Evolutionary conservation across 1,140 invertebrate genomes (phyloP), one percentile per base, ranked within the genome.

Genomic region (Scaptomyza pallida): DNA sequence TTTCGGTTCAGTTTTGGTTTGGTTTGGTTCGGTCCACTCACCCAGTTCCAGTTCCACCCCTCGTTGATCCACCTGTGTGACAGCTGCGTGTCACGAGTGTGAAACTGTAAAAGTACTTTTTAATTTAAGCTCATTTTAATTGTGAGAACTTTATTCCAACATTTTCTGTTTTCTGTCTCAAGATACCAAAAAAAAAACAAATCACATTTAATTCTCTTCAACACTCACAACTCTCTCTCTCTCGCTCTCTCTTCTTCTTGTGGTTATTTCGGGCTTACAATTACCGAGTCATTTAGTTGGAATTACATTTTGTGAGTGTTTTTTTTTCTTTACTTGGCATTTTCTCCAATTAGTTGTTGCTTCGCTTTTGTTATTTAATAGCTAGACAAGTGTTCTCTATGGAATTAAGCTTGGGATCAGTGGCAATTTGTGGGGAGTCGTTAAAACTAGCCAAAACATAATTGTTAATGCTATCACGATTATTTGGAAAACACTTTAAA

Each of bases 91-190:
- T 37, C 37, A 47, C 44, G 17, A 79, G 82, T 88, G 82, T 88
- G 75, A 89, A 88, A 80, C 78, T 88, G 83, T 89, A 78, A 76
- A 88, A 88, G 82, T 88, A 79, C 82, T 82, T 88, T 88, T 88
- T 88, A 88, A 88, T 88, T 88, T 82, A 82, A 88, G 82, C 83
- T 81, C 74, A 78, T 88, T 86, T 88, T 88, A 88, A 88, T 88
- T 88, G 82, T 88, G 82, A 88, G 82, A 88, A 88, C 82, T 88
- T 78, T 78, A 88, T 86, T 82, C 82, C 76, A n/a, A n/a, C 80
- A 86, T 88, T 86, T 86, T 56, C 21, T 45, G 13, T 60, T 33
- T 47, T 13, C 10, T 44, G 23, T 35, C 13, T 15, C 33, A 4
- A 16, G 37, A 44, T 68, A 65, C 48, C 62, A n/a, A n/a, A n/a